Percentiles rank a stretch among this genome's conserved stretches.
Conservation (phyloP, 2,888 invertebrate genomes). For the Heliconius ismenius region DNA sequence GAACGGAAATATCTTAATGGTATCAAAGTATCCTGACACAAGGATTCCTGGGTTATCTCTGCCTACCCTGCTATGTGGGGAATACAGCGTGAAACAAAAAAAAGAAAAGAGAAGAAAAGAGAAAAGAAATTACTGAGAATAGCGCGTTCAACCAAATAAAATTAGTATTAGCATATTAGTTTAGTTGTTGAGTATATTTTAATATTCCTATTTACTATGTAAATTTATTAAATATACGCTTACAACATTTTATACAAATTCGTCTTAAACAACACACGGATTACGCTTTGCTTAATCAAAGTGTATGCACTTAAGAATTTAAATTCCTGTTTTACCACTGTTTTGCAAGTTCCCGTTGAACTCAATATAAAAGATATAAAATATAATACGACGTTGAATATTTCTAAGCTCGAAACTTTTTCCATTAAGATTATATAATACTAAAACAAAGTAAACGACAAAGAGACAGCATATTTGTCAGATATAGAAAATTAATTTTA, state of each 20-base stretch:
- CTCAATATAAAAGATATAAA: constrained; percentile 10
- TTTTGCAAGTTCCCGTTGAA: constrained; percentile 8
- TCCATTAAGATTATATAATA: constrained; percentile 7
- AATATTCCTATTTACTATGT: too few relatives aligned
- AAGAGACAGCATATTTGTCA: not conserved
- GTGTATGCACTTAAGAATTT: not conserved
- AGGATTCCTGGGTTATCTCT: too few relatives aligned
- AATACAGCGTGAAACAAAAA: too few relatives aligned
- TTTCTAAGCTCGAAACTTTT: constrained; percentile 2
- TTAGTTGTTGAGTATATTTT: too few relatives aligned
- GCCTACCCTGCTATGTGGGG: too few relatives aligned
- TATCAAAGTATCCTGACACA: too few relatives aligned
- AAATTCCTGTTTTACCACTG: constrained; percentile 6
- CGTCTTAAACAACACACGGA: not conserved
- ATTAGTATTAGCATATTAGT: too few relatives aligned
- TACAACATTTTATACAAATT: not conserved
- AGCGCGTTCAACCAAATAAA: not conserved
- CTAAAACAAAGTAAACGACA: not conserved
- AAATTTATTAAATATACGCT: too few relatives aligned
- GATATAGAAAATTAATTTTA: not conserved
- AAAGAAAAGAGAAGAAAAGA: too few relatives aligned
- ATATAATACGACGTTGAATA: constrained; percentile 10
- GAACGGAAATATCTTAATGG: too few relatives aligned
- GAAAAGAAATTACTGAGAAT: not conserved
- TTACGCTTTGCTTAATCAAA: not conserved